Conservation (phyloP, 1,140 invertebrate species). For the Drosophila pseudoananassae region DNA sequence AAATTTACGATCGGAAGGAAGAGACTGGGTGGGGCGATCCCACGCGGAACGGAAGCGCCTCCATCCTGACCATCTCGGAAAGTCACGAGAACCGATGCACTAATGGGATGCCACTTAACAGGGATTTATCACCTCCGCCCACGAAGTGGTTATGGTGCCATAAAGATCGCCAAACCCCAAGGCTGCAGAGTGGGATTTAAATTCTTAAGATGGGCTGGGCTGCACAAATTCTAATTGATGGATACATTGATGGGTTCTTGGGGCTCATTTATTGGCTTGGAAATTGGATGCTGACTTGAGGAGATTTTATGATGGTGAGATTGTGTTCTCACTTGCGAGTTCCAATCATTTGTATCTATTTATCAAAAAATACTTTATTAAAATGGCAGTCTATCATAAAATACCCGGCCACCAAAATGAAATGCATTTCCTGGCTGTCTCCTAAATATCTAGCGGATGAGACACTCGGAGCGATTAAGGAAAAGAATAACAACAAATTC, state of each 20-base stretch:
- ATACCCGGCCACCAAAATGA: constrained; percentile 20
- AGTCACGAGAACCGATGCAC: constrained; percentile 25
- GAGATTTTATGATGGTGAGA: not conserved
- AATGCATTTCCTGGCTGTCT: constrained; percentile 59
- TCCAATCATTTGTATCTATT: too few relatives aligned
- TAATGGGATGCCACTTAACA: constrained; percentile 65
- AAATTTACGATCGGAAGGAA: constrained; percentile 55
- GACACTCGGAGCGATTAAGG: constrained; percentile 15
- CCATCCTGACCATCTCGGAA: not conserved
- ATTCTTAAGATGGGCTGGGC: constrained; percentile 6
- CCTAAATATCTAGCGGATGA: constrained; percentile 42
- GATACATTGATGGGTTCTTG: constrained; percentile 29
- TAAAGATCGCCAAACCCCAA: constrained; percentile 36
- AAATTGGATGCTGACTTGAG: constrained; percentile 6
- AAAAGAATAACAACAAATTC: constrained; percentile 36
- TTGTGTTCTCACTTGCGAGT: too few relatives aligned
- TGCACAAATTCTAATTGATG: constrained; percentile 32
- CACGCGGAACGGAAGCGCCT: constrained; percentile 71
- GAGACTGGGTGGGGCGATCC: constrained; percentile 35
- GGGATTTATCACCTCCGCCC: constrained; percentile 68
- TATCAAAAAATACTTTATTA: too few relatives aligned
- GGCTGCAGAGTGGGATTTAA: constrained; percentile 10
- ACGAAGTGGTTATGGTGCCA: constrained; percentile 35
- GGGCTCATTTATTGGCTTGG: constrained; percentile 15
- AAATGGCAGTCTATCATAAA: too few relatives aligned